A percentile compares a stretch with the other conserved stretches of the same genome.
These are phyloP conservation scores for Drosophila lini DNA, from an alignment of 1,140 invertebrate species.

Conservation along the genomic window DNA sequence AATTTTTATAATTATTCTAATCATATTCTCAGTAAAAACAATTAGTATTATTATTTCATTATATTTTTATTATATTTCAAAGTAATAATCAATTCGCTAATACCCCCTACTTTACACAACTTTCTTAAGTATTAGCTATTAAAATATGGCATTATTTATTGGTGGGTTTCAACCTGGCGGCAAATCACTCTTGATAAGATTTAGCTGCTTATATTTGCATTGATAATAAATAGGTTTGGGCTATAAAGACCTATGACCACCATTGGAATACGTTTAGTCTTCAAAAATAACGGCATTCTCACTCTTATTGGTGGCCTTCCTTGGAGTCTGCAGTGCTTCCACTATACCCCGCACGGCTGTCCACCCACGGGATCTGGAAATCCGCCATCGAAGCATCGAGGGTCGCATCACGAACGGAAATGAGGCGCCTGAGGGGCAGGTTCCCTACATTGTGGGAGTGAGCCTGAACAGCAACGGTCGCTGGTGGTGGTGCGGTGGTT, in stretches of 20 bases:
- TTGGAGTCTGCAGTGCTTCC: slow-evolving; percentile 17
- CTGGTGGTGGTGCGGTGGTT: slow-evolving; percentile 87
- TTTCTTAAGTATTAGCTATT: not conserved
- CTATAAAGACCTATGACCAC: slow-evolving; percentile 14
- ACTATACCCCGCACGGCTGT: slow-evolving; percentile 18
- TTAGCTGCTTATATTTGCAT: slow-evolving; percentile 19
- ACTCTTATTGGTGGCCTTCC: slow-evolving; percentile 9
- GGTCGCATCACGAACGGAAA: slow-evolving; percentile 78
- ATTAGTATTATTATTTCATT: too few species aligned
- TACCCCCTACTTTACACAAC: not conserved
- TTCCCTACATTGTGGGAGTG: slow-evolving; percentile 85
- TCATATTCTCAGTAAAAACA: too few species aligned
- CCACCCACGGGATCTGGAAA: slow-evolving; percentile 20
- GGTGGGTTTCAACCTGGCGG: not conserved
- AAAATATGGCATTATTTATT: slow-evolving; percentile 16
- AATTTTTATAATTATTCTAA: too few species aligned
- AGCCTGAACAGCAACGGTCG: slow-evolving; percentile 67
- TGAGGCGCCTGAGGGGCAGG: slow-evolving; percentile 81
- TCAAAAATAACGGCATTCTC: slow-evolving; percentile 10
- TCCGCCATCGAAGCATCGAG: slow-evolving; percentile 32
- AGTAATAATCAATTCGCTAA: not conserved
- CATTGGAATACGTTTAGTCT: slow-evolving; percentile 15
- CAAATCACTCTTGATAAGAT: slow-evolving; percentile 22
- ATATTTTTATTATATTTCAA: too few species aligned
- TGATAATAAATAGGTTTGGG: slow-evolving; percentile 1